These are phyloP conservation scores for Forbesichthys papilliferus DNA, from an alignment of 2,113 vertebrate species.

Conservation along the genomic window DNA sequence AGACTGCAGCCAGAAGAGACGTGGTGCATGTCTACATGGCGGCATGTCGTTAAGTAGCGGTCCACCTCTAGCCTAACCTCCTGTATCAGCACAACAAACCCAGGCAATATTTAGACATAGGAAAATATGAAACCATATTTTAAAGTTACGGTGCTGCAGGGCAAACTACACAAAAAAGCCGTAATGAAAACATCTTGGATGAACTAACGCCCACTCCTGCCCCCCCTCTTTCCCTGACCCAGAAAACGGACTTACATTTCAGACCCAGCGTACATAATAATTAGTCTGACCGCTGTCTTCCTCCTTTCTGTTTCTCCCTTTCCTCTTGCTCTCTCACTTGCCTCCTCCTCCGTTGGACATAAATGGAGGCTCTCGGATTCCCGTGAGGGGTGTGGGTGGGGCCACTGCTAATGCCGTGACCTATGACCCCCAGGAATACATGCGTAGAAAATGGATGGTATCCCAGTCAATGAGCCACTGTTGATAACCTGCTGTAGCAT, in stretches of 20 bases:
- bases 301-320: conserved; percentile 56
- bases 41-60: conserved; percentile 52
- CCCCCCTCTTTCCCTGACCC: background rate
- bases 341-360: conserved; percentile 43
- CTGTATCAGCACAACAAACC: conserved; percentile 63
- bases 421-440: background rate
- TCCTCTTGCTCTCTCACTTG: conserved; percentile 44
- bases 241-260: conserved; percentile 57
- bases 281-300: conserved; percentile 72
- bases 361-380: conserved; percentile 59
- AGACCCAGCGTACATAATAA: conserved; percentile 66
- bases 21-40: conserved; percentile 8
- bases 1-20: conserved; percentile 37
- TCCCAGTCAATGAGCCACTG: too few relatives aligned
- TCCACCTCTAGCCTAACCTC: conserved; percentile 50
- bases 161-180: conserved; percentile 52
- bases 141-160: conserved; percentile 36
- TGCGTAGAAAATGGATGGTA: background rate
- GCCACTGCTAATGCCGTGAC: background rate
- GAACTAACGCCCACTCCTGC: background rate
- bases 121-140: conserved; percentile 61
- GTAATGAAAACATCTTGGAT: conserved; percentile 56
- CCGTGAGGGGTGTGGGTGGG: conserved; percentile 28
- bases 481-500: too few relatives aligned
- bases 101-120: conserved; percentile 62